A percentile compares a stretch with the other conserved stretches of the same genome.
Conservation (phyloP, 2,888 invertebrate species). For the Limnephilus auricula region DNA sequence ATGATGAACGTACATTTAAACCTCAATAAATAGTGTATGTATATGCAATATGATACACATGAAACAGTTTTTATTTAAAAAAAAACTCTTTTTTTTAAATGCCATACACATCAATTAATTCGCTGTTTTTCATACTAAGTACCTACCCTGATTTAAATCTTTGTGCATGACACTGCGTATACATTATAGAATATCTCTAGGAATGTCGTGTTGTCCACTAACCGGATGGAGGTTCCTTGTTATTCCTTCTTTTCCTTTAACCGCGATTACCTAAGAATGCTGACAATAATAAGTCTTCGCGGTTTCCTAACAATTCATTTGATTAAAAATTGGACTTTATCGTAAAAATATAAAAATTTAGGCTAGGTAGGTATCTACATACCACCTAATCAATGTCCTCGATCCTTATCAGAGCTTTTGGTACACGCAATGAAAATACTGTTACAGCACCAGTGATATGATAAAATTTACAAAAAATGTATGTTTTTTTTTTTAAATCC, state of each 20-base stretch:
- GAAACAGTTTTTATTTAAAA: too few relatives aligned
- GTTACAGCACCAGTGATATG: not conserved
- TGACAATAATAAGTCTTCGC: not conserved
- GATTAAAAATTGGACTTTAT: not conserved
- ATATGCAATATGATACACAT: too few relatives aligned
- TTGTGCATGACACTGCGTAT: not conserved
- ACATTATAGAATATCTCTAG: not conserved
- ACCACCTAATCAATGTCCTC: not conserved
- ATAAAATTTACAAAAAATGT: not conserved
- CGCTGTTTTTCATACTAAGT: too few relatives aligned
- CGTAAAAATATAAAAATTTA: not conserved
- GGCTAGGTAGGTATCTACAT: not conserved
- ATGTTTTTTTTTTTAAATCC: not conserved
- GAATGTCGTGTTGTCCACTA: not conserved
- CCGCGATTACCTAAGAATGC: not conserved
- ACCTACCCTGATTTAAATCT: too few relatives aligned
- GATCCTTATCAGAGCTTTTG: not conserved
- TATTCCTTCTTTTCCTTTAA: slow-evolving; percentile 12
- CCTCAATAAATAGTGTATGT: too few relatives aligned
- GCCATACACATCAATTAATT: too few relatives aligned
- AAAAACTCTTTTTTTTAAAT: too few relatives aligned
- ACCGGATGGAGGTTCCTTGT: slow-evolving; percentile 49
- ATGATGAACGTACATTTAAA: too few relatives aligned
- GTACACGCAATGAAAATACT: not conserved
- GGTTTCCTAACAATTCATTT: slow-evolving; percentile 21